Base-by-base conservation (phyloP, 2,797 vertebrate species). In the Typhlichthys subterraneus region DNA sequence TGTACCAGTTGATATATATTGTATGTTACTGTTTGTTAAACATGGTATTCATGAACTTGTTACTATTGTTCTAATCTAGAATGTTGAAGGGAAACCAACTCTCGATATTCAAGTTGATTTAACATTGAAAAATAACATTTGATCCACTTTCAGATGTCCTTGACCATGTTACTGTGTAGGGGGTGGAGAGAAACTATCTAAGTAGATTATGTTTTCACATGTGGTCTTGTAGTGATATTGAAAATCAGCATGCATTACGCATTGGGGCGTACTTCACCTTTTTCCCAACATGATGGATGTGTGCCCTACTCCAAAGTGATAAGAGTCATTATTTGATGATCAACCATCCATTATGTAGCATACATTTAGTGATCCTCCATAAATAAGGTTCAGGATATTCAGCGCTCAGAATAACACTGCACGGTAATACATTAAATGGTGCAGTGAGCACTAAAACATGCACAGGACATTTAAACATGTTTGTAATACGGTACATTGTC, bases 261-360 rank as follows among this genome's bases (percentile, higher is more conserved):
- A 82, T 71, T 69, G 73, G 68, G 72, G 79, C 72, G 51, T 72
- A 69, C 77, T 67, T 83, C 79, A 82, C 86, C 81, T 86, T 84
- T 86, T 86, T 75, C 70, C 56, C 74, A 63, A 59, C 76, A 76
- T 91, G 90, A 91, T 91, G 82, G 88, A 91, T 91, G 88, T 84
- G 84, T 63, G 59, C 81, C 59, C 72, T 46, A 66, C 78, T 67
- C 61, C 72, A 48, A 75, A 81, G 83, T 85, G 90, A 90, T 89
- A 87, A 83, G 79, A 86, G 85, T 87, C 82, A 86, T 90, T 91
- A 90, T 87, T 89, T 88, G 81, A 89, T 91, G 87, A 91, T 88
- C 88, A 89, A 72, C 87, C 86, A 89, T 89, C 84, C 88, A 70
- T 85, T 83, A 76, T 79, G 72, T 58, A 38, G 76, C 73, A 77